Conservation (phyloP, 1,140 invertebrate species). For the Drosophila ficusphila region DNA sequence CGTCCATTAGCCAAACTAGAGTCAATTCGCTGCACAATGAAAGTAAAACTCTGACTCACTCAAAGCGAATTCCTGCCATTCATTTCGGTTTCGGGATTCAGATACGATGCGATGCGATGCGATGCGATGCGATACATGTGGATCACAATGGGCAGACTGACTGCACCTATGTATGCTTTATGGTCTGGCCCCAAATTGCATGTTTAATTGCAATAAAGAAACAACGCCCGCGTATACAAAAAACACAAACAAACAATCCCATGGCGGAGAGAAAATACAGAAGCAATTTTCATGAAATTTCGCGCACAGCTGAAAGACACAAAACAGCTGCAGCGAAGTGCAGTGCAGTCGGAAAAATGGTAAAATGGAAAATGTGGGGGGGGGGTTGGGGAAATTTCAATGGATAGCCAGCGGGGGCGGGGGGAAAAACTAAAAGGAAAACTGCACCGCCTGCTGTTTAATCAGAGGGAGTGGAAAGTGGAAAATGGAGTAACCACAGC, state of each 20-base stretch:
- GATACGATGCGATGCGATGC: too few species aligned
- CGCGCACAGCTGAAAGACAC: slow-evolving; percentile 70
- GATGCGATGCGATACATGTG: too few species aligned
- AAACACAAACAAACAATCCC: slow-evolving; percentile 27
- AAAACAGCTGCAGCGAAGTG: slow-evolving; percentile 72
- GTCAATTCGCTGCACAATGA: slow-evolving; percentile 14
- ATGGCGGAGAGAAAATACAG: slow-evolving; percentile 35
- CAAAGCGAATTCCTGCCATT: slow-evolving; percentile 15
- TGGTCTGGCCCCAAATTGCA: slow-evolving; percentile 75
- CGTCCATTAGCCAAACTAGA: not conserved
- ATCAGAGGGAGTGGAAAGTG: slow-evolving; percentile 13
- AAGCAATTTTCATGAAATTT: slow-evolving; percentile 70
- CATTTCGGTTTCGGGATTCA: slow-evolving; percentile 22
- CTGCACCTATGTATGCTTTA: slow-evolving; percentile 67
- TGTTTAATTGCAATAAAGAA: slow-evolving; percentile 78
- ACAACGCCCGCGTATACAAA: slow-evolving; percentile 53
- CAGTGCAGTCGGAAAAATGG: slow-evolving; percentile 36
- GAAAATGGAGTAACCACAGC: slow-evolving; percentile 7
- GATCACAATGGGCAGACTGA: slow-evolving; percentile 37
- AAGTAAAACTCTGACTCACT: slow-evolving; percentile 40
- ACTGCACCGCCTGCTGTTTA: slow-evolving; percentile 26
- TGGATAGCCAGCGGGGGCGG: not conserved
- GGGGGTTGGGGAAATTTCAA: slow-evolving; percentile 29
- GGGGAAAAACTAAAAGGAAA: not conserved
- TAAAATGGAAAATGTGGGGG: slow-evolving; percentile 54